phyloP scores from a whole-genome alignment of 1,140 invertebrate genomes.

The Drosophila navojoa region DNA sequence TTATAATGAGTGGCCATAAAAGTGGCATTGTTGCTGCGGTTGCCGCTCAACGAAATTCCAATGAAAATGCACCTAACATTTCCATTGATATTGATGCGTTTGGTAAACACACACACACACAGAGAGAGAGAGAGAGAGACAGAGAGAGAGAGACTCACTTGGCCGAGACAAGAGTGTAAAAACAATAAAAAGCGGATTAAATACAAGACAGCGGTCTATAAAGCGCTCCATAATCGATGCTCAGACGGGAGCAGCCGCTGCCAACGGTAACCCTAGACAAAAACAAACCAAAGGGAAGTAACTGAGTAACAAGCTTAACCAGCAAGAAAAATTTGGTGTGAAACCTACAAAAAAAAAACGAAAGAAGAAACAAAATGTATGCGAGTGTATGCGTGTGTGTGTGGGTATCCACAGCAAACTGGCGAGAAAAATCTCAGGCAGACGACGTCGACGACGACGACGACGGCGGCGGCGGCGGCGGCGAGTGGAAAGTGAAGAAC shows the following conservation, averaged over 20 bases:
- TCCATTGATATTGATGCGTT: slow-evolving; percentile 63
- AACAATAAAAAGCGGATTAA: slow-evolving; percentile 83
- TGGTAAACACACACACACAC: slow-evolving; percentile 38
- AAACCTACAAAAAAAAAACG: slow-evolving; percentile 57
- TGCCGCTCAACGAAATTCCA: slow-evolving; percentile 61
- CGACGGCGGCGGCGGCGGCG: slow-evolving; percentile 40
- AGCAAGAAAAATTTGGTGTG: slow-evolving; percentile 76
- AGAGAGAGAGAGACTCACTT: background rate
- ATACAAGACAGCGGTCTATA: slow-evolving; percentile 70
- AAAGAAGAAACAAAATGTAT: slow-evolving; percentile 12
- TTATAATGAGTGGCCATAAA: slow-evolving; percentile 82
- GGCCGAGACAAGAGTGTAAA: slow-evolving; percentile 70
- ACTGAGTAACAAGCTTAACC: slow-evolving; percentile 57
- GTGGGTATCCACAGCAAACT: slow-evolving; percentile 13
- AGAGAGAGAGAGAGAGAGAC: too few relatives aligned
- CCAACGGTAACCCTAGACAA: slow-evolving; percentile 55
- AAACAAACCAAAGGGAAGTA: slow-evolving; percentile 28
- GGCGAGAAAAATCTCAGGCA: slow-evolving; percentile 64
- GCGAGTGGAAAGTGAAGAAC: slow-evolving; percentile 81
- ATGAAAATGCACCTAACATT: slow-evolving; percentile 73
- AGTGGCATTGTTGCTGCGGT: slow-evolving; percentile 61
- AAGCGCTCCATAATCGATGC: slow-evolving; percentile 75
- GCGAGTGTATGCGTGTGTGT: slow-evolving; percentile 7
- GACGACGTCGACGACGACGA: slow-evolving; percentile 6
- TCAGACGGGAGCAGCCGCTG: slow-evolving; percentile 56